phyloP scores from a whole-genome alignment of 2,113 vertebrate species.

The Hyperoodon ampullatus region DNA sequence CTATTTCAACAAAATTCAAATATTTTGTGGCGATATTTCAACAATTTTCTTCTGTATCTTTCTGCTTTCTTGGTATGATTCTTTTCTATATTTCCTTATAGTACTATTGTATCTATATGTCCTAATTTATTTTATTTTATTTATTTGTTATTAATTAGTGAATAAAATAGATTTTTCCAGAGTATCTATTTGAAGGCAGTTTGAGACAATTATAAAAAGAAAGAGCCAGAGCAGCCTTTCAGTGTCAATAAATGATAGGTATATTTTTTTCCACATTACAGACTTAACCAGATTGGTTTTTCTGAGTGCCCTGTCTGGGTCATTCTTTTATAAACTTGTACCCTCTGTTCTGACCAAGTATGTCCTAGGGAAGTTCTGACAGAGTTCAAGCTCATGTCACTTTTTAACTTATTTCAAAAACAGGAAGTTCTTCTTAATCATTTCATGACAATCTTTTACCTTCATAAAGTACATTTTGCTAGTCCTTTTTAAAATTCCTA shows the following conservation, averaged over 20 bases:
- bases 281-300: background rate
- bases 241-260: background rate
- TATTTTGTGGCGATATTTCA: background rate
- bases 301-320: background rate
- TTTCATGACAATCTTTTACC: background rate
- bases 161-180: background rate
- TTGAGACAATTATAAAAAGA: background rate
- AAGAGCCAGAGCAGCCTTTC: background rate
- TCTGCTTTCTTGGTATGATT: background rate
- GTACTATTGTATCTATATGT: background rate
- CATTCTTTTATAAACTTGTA: background rate
- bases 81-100: background rate
- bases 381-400: background rate
- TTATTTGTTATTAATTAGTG: background rate
- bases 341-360: background rate
- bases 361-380: background rate
- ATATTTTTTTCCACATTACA: background rate
- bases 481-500: background rate
- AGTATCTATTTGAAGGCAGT: background rate
- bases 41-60: background rate
- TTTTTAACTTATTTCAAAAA: background rate
- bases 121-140: background rate
- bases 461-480: background rate
- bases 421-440: background rate
- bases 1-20: background rate